These are phyloP conservation scores for Drosophila biarmipes DNA, from an alignment of 1,140 invertebrate genomes.

Conservation along the genomic window DNA sequence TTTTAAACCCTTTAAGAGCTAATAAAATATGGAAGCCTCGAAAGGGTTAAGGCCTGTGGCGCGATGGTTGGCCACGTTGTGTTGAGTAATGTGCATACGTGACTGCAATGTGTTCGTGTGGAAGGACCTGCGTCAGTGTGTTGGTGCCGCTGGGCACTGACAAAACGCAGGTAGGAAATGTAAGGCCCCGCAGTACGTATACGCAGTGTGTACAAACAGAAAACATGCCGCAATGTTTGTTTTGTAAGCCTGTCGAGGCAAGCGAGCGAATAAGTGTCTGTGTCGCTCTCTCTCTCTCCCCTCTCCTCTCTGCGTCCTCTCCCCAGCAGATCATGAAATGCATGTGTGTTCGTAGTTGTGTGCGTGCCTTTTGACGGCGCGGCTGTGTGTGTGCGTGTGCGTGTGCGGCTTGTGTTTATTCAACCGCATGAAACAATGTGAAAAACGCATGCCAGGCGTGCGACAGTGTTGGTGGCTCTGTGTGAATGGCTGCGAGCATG, in stretches of 20 bases:
- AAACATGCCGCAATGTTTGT: slow-evolving; percentile 81
- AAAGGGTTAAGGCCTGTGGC: slow-evolving; percentile 62
- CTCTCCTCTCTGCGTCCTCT: slow-evolving; percentile 6
- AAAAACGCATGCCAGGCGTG: slow-evolving; percentile 76
- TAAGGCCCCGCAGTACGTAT: slow-evolving; percentile 74
- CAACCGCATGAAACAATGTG: slow-evolving; percentile 81
- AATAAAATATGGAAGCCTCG: background rate
- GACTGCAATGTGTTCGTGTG: slow-evolving; percentile 38
- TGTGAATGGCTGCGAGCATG: slow-evolving; percentile 18
- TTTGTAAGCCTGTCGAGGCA: slow-evolving; percentile 79
- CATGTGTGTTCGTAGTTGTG: slow-evolving; percentile 36
- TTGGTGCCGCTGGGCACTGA: slow-evolving; percentile 54
- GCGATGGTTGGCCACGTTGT: slow-evolving; percentile 55
- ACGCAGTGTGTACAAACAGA: slow-evolving; percentile 79
- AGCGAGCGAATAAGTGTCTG: slow-evolving; percentile 77
- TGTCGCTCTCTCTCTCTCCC: slow-evolving; percentile 14
- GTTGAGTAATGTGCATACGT: slow-evolving; percentile 69
- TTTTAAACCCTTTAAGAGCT: background rate
- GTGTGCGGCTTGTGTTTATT: slow-evolving; percentile 72
- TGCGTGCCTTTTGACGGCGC: slow-evolving; percentile 18
- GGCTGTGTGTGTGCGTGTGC: slow-evolving; percentile 15
- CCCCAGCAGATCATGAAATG: slow-evolving; percentile 64
- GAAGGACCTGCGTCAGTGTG: slow-evolving; percentile 17
- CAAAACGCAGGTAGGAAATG: slow-evolving; percentile 68
- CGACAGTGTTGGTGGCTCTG: slow-evolving; percentile 13